A percentile compares a stretch with the other conserved stretches of the same genome.
Evolutionary conservation across 2,888 invertebrate species (phyloP).

Genomic region (Megastigmus dorsalis): DNA sequence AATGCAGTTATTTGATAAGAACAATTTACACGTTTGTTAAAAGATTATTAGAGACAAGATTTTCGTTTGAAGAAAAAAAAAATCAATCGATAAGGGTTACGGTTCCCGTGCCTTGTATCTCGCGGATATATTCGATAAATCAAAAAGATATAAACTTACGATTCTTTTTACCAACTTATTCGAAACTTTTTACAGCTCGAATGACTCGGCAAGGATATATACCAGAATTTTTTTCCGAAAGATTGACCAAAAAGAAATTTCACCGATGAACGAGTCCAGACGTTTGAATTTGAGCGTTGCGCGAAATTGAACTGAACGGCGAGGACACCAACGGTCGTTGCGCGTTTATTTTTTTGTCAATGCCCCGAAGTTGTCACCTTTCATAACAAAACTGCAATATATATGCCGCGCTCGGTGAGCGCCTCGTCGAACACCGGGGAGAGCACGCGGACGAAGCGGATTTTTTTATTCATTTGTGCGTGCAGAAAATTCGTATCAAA

Average conservation of each 20-base stretch:
- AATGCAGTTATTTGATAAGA: background rate
- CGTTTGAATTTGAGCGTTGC: background rate
- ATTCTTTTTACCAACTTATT: background rate
- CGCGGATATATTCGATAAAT: background rate
- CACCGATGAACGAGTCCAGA: background rate
- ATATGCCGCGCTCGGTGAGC: no score
- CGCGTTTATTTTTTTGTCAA: no score
- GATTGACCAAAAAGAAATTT: background rate
- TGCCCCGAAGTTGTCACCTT: constrained; percentile 6
- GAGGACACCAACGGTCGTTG: no score
- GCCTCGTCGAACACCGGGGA: no score
- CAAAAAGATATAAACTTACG: constrained; percentile 13
- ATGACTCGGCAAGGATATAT: no score
- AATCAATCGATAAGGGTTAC: background rate
- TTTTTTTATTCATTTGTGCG: no score
- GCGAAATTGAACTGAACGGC: constrained; percentile 10
- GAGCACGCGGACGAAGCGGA: no score
- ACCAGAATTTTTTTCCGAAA: background rate
- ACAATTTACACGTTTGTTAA: background rate
- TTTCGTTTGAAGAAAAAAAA: background rate
- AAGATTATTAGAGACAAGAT: background rate
- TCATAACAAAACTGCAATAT: constrained; percentile 2
- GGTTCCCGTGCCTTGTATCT: background rate
- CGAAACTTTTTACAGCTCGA: no score
- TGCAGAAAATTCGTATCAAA: no score